Percentiles rank a stretch among this genome's conserved stretches.
Evolutionary conservation across 2,888 invertebrate species (phyloP).

Genomic region (Dinocampus coccinellae): DNA sequence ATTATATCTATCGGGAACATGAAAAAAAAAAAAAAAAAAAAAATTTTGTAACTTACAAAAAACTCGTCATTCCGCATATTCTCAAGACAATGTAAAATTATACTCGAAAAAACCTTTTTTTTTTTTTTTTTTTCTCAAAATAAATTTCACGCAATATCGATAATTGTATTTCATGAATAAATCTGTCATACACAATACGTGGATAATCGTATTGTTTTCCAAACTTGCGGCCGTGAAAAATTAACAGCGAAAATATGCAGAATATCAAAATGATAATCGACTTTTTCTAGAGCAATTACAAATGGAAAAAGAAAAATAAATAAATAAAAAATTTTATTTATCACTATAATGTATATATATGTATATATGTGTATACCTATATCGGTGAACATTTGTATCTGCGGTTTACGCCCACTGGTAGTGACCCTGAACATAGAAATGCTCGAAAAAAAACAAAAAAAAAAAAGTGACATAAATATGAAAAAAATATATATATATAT

Average conservation of each 20-base stretch:
- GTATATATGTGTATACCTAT: constrained; percentile 15
- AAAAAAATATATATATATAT: not conserved
- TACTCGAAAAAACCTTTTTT: too few species aligned
- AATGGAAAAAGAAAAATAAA: too few species aligned
- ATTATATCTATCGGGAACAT: not conserved
- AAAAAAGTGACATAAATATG: too few species aligned
- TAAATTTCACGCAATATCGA: not conserved
- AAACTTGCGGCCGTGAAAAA: not conserved
- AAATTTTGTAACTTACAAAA: not conserved
- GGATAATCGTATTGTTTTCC: not conserved
- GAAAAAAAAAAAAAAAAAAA: constrained; percentile 13
- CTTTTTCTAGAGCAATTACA: too few species aligned
- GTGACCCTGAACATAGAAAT: not conserved
- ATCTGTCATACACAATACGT: constrained; percentile 43
- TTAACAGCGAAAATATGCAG: not conserved
- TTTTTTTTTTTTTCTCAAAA: not conserved
- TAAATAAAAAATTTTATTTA: too few species aligned
- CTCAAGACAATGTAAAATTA: constrained; percentile 3
- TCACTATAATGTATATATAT: too few species aligned
- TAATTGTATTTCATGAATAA: too few species aligned
- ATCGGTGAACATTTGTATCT: constrained; percentile 27
- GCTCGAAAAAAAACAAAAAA: too few species aligned
- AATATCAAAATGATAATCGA: too few species aligned
- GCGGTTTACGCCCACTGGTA: constrained; percentile 53
- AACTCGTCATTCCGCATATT: not conserved